A percentile compares a stretch with the other conserved stretches of the same genome.
Conservation (phyloP, 2,113 vertebrate species). For the Microcebus ravelobensis region DNA sequence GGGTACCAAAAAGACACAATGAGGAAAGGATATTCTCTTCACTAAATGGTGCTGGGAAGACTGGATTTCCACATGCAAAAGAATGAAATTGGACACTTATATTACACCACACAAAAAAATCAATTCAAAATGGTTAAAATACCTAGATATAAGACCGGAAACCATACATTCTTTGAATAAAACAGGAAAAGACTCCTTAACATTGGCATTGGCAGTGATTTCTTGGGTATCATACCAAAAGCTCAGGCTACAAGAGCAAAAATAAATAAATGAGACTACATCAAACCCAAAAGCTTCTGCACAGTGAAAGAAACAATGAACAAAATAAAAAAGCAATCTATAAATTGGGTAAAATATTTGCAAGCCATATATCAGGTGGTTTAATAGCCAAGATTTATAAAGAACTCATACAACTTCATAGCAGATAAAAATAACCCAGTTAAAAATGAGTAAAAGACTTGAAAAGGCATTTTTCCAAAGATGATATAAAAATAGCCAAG, state of each 20-base stretch:
- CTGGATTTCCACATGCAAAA: not conserved
- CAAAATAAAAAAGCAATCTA: not conserved
- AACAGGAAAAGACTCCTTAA: not conserved
- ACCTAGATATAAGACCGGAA: not conserved
- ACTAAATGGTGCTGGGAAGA: not conserved
- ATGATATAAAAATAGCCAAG: not conserved
- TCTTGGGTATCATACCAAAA: not conserved
- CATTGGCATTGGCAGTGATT: not conserved
- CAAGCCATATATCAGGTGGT: not conserved
- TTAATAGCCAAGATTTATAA: not conserved
- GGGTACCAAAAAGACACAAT: not conserved
- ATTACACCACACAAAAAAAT: not conserved
- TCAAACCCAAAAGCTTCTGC: not conserved
- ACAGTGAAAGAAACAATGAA: not conserved
- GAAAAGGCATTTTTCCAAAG: not conserved
- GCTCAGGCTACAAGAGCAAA: not conserved
- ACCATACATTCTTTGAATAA: not conserved
- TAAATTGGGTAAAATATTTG: not conserved
- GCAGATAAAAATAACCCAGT: not conserved
- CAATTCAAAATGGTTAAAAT: not conserved
- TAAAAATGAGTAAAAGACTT: not conserved
- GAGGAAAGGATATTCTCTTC: not conserved
- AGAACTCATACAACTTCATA: not conserved
- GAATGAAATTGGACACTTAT: not conserved
- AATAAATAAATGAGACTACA: not conserved